Conservation (phyloP, 2,113 vertebrate species). For the Colistium nudipinnis region DNA sequence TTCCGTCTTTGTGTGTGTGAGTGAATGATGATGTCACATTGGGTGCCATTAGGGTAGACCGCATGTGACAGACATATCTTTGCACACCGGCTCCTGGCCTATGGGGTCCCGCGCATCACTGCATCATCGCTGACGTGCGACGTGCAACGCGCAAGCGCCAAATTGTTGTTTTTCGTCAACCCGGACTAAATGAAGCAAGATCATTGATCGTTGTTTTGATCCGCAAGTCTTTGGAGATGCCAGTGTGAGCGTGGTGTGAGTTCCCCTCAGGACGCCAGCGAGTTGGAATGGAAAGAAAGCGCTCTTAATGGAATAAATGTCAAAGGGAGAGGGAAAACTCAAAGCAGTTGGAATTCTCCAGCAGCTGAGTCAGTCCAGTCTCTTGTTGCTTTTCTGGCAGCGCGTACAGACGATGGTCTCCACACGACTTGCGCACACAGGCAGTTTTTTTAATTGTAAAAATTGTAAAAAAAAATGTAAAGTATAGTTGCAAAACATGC, state of each 20-base stretch:
- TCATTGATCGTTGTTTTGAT: conserved; percentile 23
- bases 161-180: conserved; percentile 9
- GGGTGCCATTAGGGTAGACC: conserved; percentile 34
- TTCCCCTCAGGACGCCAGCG: conserved; percentile 40
- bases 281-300: conserved; percentile 54
- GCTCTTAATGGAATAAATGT: conserved; percentile 65
- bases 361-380: conserved; percentile 65
- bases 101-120: conserved; percentile 25
- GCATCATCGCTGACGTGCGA: conserved; percentile 14
- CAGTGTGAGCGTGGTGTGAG: conserved; percentile 31
- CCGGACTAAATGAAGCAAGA: conserved; percentile 24
- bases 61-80: conserved; percentile 51
- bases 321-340: conserved; percentile 55
- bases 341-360: conserved; percentile 61
- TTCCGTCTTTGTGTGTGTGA: conserved; percentile 52
- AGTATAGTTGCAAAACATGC: conserved; percentile 19
- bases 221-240: conserved; percentile 16
- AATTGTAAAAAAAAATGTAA: too few relatives aligned
- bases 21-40: conserved; percentile 57
- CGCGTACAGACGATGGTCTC: conserved; percentile 31
- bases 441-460: too few relatives aligned
- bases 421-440: conserved; percentile 10
- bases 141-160: conserved; percentile 3
- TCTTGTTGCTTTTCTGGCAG: conserved; percentile 66
- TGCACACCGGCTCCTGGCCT: conserved; percentile 27